A percentile compares a stretch with the other conserved stretches of the same genome.
Conservation (phyloP, 2,888 invertebrate species). For the Agrilus mali region DNA sequence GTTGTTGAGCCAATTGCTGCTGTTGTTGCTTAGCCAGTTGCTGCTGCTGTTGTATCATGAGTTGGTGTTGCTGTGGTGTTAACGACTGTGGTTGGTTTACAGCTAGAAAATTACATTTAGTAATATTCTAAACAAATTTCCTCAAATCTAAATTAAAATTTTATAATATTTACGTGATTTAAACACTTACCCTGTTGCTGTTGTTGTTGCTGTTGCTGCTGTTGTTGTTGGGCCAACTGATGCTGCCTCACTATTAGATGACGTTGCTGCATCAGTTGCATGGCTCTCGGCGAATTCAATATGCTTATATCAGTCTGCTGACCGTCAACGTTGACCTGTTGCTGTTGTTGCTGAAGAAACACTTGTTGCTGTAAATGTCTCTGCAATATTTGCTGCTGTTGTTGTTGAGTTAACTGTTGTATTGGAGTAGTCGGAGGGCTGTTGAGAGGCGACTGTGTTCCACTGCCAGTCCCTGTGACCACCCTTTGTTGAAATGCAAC, state of each 20-base stretch:
- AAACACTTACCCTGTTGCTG: conserved; percentile 16
- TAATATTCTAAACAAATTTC: too few relatives aligned
- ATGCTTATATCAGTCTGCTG: conserved; percentile 35
- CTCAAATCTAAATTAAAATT: conserved; percentile 12
- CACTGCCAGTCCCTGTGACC: conserved; percentile 4
- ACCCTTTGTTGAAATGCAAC: conserved; percentile 30
- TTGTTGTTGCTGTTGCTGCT: conserved; percentile 22
- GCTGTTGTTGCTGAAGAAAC: conserved; percentile 26
- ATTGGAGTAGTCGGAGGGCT: conserved; percentile 30
- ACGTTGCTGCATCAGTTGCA: conserved; percentile 28
- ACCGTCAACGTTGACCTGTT: conserved; percentile 26
- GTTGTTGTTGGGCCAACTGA: conserved; percentile 30
- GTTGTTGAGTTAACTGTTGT: conserved; percentile 24
- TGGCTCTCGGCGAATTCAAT: conserved; percentile 30
- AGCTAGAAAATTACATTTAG: neutral
- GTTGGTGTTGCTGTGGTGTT: conserved; percentile 29
- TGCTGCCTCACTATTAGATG: conserved; percentile 20
- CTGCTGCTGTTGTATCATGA: conserved; percentile 29
- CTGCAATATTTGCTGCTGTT: conserved; percentile 27
- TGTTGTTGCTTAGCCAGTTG: conserved; percentile 27
- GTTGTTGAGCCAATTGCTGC: conserved; percentile 30
- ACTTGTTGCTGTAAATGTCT: conserved; percentile 33
- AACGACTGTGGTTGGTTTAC: conserved; percentile 24
- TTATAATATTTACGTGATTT: neutral
- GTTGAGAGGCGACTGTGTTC: conserved; percentile 30